These are phyloP conservation scores for Neosilurus hyrtlii DNA, from an alignment of 2,797 vertebrate species.

Conservation along the genomic window DNA sequence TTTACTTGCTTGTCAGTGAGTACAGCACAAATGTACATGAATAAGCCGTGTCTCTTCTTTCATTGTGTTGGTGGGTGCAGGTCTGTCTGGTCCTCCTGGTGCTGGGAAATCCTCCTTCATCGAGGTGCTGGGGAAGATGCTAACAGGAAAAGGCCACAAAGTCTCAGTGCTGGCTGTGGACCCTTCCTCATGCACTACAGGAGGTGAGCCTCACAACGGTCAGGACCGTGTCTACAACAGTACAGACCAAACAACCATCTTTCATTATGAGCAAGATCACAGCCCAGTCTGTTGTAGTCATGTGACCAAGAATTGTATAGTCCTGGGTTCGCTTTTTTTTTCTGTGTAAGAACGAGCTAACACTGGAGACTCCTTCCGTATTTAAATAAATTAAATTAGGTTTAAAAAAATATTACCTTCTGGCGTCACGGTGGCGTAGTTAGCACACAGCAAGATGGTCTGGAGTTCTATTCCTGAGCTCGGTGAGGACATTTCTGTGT, in stretches of 20 bases:
- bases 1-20: neutral
- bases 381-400: no score
- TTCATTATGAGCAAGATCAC: neutral
- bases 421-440: no score
- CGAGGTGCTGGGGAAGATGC: conserved; percentile 95
- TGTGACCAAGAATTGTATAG: neutral
- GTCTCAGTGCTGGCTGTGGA: conserved; percentile 94
- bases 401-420: no score
- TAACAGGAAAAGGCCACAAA: conserved; percentile 87
- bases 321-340: neutral
- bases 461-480: no score
- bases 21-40: neutral
- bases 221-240: neutral
- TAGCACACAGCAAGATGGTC: no score
- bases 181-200: conserved; percentile 93
- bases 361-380: neutral
- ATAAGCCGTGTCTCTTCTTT: neutral
- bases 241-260: neutral
- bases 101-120: conserved; percentile 98
- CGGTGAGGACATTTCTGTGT: no score
- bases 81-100: conserved; percentile 93
- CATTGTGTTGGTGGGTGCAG: conserved; percentile 62
- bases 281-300: neutral
- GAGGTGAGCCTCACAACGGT: conserved; percentile 74
- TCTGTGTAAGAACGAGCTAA: neutral